These are phyloP conservation scores for Lepidurus packardi DNA, from an alignment of 1,140 invertebrate species.

Conservation along the genomic window DNA sequence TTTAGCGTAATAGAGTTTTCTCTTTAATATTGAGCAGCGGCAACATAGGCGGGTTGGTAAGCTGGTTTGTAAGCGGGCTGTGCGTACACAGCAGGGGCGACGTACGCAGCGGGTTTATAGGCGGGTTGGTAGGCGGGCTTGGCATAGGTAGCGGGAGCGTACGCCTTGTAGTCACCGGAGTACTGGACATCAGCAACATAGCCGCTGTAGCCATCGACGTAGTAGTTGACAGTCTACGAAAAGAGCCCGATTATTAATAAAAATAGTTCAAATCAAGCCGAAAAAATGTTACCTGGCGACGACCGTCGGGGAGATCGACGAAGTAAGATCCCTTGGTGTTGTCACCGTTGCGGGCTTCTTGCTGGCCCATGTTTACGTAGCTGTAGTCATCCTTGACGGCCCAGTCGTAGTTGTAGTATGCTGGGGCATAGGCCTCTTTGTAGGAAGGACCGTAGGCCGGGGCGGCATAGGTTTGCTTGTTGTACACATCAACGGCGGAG, in stretches of 20 bases:
- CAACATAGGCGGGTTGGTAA: neutral
- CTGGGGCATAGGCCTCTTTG: neutral
- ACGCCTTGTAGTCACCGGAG: constrained; percentile 30
- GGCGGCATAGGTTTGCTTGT: too few species aligned
- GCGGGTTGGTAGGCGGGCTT: neutral
- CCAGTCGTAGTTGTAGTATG: constrained; percentile 38
- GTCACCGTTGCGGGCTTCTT: constrained; percentile 38
- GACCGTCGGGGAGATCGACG: constrained; percentile 40
- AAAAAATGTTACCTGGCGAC: constrained; percentile 34
- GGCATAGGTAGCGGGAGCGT: constrained; percentile 14
- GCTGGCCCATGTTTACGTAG: constrained; percentile 36
- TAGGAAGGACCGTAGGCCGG: too few species aligned
- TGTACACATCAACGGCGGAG: too few species aligned
- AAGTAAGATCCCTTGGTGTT: constrained; percentile 38
- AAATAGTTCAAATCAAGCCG: neutral
- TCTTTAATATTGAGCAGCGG: too few species aligned
- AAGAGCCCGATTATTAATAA: neutral
- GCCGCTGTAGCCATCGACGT: constrained; percentile 34
- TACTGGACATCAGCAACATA: constrained; percentile 38
- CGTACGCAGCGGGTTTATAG: neutral
- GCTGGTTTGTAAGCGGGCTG: neutral
- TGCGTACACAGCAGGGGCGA: too few species aligned
- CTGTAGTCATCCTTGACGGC: constrained; percentile 38
- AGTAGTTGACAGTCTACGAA: constrained; percentile 32
- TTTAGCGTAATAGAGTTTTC: too few species aligned